phyloP scores from a whole-genome alignment of 2,888 invertebrate genomes.

The Syrista parreyssii region DNA sequence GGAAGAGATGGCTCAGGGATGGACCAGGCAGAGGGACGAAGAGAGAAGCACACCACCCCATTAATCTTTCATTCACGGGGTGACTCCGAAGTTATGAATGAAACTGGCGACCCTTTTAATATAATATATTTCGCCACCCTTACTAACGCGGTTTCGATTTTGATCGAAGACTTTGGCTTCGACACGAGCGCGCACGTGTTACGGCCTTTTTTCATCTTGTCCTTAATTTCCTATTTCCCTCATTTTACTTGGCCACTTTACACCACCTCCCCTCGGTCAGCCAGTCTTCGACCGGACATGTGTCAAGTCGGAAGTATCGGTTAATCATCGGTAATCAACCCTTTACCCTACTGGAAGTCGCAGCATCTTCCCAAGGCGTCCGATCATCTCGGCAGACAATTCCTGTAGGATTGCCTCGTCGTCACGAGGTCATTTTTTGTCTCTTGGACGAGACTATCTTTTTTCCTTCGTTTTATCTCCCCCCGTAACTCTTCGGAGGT shows the following conservation, averaged over 20 bases:
- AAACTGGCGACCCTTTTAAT: slow-evolving; percentile 42
- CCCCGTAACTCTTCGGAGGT: slow-evolving; percentile 31
- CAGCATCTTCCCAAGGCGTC: slow-evolving; percentile 19
- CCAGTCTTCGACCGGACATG: neutral
- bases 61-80: slow-evolving; percentile 52
- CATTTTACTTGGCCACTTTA: neutral
- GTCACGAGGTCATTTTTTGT: slow-evolving; percentile 39
- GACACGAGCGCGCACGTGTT: neutral
- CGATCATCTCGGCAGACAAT: slow-evolving; percentile 38
- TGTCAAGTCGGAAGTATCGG: neutral
- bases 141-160: slow-evolving; percentile 53
- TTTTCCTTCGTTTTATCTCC: slow-evolving; percentile 17
- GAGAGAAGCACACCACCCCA: slow-evolving; percentile 27
- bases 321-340: no score
- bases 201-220: neutral
- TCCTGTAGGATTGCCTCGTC: slow-evolving; percentile 32
- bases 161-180: slow-evolving; percentile 46
- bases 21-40: slow-evolving; percentile 10
- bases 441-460: slow-evolving; percentile 7
- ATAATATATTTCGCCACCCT: slow-evolving; percentile 31
- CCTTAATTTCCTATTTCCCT: neutral
- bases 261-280: neutral
- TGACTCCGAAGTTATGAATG: slow-evolving; percentile 49
- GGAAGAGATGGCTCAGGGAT: neutral
- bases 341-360: neutral